Evolutionary conservation across 2,888 invertebrate species (phyloP).

Genomic region (Noctua janthina): DNA sequence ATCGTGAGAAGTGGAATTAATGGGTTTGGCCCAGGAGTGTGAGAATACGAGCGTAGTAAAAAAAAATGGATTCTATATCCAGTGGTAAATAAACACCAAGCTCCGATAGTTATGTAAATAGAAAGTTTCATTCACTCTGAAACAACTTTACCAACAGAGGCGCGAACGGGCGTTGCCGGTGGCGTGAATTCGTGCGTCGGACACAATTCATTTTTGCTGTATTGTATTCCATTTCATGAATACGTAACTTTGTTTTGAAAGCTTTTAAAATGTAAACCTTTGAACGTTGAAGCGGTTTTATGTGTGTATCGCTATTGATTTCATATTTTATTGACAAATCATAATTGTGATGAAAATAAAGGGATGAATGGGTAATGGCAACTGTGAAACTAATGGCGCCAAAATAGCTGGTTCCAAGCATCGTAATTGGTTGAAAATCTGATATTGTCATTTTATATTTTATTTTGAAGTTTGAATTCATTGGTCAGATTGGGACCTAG

Average conservation of each 20-base stretch:
- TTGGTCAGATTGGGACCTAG: too few species aligned
- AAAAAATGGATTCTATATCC: background rate
- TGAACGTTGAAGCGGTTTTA: background rate
- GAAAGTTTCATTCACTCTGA: conserved; percentile 8
- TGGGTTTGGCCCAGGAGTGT: too few species aligned
- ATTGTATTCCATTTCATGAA: conserved; percentile 54
- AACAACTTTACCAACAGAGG: conserved; percentile 26
- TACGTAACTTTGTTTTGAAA: conserved; percentile 56
- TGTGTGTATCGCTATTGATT: conserved; percentile 26
- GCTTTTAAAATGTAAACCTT: conserved; percentile 41
- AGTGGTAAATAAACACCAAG: conserved; percentile 4
- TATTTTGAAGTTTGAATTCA: too few species aligned
- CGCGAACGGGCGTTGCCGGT: background rate
- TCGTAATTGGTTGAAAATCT: too few species aligned
- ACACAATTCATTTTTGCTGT: conserved; percentile 60
- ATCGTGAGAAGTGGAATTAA: too few species aligned
- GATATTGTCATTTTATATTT: too few species aligned
- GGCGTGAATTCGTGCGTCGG: conserved; percentile 48
- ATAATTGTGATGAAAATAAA: background rate
- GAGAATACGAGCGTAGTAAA: too few species aligned
- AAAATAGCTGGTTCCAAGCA: too few species aligned
- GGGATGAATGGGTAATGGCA: too few species aligned
- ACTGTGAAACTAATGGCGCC: too few species aligned
- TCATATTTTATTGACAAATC: conserved; percentile 7
- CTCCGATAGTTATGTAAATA: background rate